Evolutionary conservation across 2,113 vertebrate species (phyloP).

Genomic region (Cavia porcellus): DNA sequence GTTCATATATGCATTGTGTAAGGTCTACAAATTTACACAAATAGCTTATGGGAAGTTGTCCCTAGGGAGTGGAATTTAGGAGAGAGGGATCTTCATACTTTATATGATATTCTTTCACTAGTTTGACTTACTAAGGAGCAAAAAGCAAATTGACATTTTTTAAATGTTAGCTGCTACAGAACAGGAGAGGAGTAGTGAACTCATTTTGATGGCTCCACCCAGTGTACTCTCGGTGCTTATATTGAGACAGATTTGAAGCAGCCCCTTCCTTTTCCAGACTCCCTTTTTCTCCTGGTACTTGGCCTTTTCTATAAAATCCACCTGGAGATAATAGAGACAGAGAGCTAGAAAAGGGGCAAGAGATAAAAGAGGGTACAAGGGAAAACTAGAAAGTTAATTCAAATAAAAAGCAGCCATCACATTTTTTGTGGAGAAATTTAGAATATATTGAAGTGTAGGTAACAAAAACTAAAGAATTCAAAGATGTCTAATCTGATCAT

Average conservation of each 20-base stretch:
- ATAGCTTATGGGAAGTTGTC: not conserved
- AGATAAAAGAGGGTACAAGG: not conserved
- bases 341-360: not conserved
- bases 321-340: not conserved
- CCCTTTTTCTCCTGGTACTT: not conserved
- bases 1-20: not conserved
- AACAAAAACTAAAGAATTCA: slow-evolving; percentile 26
- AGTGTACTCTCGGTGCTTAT: not conserved
- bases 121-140: not conserved
- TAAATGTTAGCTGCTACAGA: not conserved
- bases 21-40: slow-evolving; percentile 3
- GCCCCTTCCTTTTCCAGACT: not conserved
- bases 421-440: slow-evolving; percentile 19
- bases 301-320: not conserved
- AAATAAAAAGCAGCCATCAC: not conserved
- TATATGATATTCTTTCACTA: not conserved
- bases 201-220: not conserved
- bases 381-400: not conserved
- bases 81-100: not conserved
- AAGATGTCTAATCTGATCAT: not conserved
- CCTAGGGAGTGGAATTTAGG: not conserved
- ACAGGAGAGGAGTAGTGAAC: not conserved
- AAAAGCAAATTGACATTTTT: not conserved
- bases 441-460: not conserved
- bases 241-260: not conserved